Conservation (phyloP, 2,797 vertebrate genomes). For the Cephalopachus bancanus region DNA sequence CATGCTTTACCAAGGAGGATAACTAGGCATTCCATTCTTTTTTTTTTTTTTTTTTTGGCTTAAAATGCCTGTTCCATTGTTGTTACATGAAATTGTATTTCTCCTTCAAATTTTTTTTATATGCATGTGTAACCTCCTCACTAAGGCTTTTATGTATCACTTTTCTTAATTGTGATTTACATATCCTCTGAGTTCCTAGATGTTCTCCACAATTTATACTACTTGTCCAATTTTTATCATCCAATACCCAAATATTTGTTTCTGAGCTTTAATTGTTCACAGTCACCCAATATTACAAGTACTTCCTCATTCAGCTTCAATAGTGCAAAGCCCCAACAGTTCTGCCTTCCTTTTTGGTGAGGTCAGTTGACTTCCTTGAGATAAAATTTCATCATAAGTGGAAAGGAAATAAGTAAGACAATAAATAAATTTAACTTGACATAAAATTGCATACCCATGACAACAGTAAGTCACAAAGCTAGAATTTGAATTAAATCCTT, state of each 20-base stretch:
- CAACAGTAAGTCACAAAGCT: conserved; percentile 34
- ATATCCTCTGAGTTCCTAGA: background rate
- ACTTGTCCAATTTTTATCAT: conserved; percentile 26
- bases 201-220: background rate
- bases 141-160: background rate
- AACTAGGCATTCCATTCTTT: no score
- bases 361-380: conserved; percentile 41
- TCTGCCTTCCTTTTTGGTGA: conserved; percentile 51
- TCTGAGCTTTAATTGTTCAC: background rate
- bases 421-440: conserved; percentile 62
- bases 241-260: background rate
- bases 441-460: background rate
- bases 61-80: background rate
- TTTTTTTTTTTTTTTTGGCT: no score
- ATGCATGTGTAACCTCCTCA: background rate
- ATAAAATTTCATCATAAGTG: conserved; percentile 59
- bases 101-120: background rate
- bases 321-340: background rate
- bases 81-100: background rate
- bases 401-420: conserved; percentile 44
- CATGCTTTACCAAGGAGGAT: background rate
- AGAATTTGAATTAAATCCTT: conserved; percentile 33
- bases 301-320: conserved; percentile 14
- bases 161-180: background rate
- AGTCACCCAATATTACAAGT: conserved; percentile 29